These are phyloP conservation scores for Cynodonichthys magdalenae DNA, from an alignment of 2,797 vertebrate genomes.

Conservation along the genomic window DNA sequence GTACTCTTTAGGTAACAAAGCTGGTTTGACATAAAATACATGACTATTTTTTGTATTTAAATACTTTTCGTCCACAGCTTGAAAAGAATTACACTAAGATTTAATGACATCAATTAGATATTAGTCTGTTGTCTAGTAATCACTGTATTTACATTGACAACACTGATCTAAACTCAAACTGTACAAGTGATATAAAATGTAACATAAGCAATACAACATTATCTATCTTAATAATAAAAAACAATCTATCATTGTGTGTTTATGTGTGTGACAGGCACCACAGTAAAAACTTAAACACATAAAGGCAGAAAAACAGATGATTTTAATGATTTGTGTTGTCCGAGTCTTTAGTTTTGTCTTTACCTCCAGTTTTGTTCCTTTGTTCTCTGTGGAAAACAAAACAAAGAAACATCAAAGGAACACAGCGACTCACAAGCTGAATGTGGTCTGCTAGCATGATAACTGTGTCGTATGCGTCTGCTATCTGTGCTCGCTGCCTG, in stretches of 20 bases:
- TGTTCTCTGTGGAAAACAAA: conserved; percentile 73
- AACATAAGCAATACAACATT: conserved; percentile 1
- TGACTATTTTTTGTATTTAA: too few relatives aligned
- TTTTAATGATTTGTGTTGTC: conserved; percentile 75
- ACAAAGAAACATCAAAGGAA: conserved; percentile 8
- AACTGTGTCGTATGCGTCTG: neutral
- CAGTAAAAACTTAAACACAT: conserved; percentile 42
- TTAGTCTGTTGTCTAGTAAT: neutral
- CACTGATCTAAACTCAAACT: neutral
- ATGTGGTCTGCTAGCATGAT: neutral
- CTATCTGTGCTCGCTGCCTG: conserved; percentile 1
- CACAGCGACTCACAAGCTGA: neutral
- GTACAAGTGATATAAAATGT: neutral
- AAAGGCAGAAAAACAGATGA: conserved; percentile 11
- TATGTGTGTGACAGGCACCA: conserved; percentile 17
- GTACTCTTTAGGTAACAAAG: neutral
- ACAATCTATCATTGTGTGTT: conserved; percentile 3
- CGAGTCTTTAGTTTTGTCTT: conserved; percentile 70
- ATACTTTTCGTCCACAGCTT: neutral
- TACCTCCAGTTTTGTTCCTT: conserved; percentile 48
- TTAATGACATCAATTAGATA: neutral
- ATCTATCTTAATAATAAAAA: conserved; percentile 8
- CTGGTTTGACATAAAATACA: neutral
- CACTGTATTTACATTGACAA: neutral
- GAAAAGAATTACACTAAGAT: neutral